Percentiles rank a stretch among this genome's conserved stretches.
phyloP scores from a whole-genome alignment of 1,140 invertebrate genomes.

The Thaumetopoea pityocampa region DNA sequence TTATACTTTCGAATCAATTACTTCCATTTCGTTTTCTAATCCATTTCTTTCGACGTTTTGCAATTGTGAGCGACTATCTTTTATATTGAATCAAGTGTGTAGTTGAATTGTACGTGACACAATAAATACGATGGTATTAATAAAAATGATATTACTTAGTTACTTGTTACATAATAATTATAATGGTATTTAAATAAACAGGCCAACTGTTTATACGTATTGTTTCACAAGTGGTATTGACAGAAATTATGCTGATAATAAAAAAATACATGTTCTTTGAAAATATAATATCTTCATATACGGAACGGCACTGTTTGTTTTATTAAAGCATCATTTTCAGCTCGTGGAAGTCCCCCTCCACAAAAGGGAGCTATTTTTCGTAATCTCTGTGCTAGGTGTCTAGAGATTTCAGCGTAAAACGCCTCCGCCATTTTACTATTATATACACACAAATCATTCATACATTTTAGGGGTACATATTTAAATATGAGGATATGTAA shows the following conservation, averaged over 20 bases:
- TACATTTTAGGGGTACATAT: too few relatives aligned
- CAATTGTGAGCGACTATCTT: conserved; percentile 40
- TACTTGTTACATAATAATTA: conserved; percentile 67
- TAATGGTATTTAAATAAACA: conserved; percentile 50
- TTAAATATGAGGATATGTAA: too few relatives aligned
- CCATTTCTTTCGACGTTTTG: conserved; percentile 31
- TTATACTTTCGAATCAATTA: conserved; percentile 2
- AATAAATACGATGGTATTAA: conserved; percentile 64
- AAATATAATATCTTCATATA: conserved; percentile 76
- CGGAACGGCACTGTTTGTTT: conserved; percentile 45
- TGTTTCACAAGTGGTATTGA: conserved; percentile 69
- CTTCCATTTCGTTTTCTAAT: conserved; percentile 2
- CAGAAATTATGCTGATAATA: conserved; percentile 60
- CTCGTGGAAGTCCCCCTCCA: too few relatives aligned
- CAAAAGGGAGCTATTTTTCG: too few relatives aligned
- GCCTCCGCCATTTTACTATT: too few relatives aligned
- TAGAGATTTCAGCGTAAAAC: too few relatives aligned
- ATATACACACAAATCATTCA: too few relatives aligned
- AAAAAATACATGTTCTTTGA: conserved; percentile 72
- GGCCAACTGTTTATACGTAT: conserved; percentile 47
- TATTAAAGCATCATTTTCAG: conserved; percentile 17
- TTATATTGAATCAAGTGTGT: conserved; percentile 62
- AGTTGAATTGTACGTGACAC: conserved; percentile 58
- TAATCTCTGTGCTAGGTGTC: too few relatives aligned
- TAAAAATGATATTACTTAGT: conserved; percentile 64